phyloP scores from a whole-genome alignment of 2,113 vertebrate genomes.

The Tor tambroides region DNA sequence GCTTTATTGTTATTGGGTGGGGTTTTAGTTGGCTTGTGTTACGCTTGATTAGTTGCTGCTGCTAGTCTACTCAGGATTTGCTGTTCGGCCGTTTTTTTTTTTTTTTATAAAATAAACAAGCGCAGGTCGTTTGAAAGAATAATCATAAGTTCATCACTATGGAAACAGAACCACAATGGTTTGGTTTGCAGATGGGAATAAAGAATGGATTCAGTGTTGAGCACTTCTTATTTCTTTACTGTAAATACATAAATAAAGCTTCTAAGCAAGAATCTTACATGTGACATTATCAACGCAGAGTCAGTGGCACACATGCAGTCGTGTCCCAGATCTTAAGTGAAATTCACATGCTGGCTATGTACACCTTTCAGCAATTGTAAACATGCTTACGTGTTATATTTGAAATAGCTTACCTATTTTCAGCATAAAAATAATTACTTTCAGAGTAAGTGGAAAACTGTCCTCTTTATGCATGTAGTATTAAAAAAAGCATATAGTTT shows the following conservation, averaged over 20 bases:
- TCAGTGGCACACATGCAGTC: background rate
- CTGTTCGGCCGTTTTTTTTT: background rate
- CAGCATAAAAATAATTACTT: background rate
- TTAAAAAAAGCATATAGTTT: too few species aligned
- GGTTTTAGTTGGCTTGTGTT: background rate
- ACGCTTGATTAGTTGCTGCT: background rate
- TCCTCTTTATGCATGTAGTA: background rate
- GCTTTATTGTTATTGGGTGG: background rate
- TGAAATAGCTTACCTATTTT: background rate
- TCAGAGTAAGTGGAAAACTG: background rate
- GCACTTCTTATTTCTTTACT: background rate
- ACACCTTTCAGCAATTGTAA: conserved; percentile 4
- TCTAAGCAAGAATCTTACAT: background rate
- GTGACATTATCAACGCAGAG: background rate
- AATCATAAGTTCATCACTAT: background rate
- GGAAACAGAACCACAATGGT: conserved; percentile 27
- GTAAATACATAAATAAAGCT: background rate
- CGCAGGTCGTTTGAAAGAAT: background rate
- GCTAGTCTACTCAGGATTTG: background rate
- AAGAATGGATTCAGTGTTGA: background rate
- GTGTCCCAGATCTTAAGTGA: background rate
- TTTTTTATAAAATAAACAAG: background rate
- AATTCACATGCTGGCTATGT: conserved; percentile 2
- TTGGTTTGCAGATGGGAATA: conserved; percentile 20
- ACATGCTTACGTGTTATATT: background rate